Base-by-base conservation (phyloP, 2,888 invertebrate genomes). In the Agriopis marginaria region DNA sequence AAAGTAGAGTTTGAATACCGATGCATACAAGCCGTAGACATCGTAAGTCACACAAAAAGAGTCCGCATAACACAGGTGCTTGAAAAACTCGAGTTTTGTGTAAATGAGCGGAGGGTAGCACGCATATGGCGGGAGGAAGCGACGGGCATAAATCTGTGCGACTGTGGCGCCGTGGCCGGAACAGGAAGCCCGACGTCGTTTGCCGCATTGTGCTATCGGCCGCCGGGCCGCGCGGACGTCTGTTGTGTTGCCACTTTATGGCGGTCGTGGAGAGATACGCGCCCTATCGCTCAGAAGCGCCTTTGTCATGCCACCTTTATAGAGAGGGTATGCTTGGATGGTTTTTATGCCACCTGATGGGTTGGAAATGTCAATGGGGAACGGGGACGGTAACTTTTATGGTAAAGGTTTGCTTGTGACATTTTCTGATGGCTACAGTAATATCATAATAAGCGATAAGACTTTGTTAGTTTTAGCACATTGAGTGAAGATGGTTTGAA, bases 161-260 rank as follows among this genome's bases (percentile, higher is more conserved):
- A 90, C 90, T 77, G 91, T 91, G 90, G 91, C 91, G 90, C 90
- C 90, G 91, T 86, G 92, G 87, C 93, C 93, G 94, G 93, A 93
- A 93, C 77, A 88, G 94, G 94, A 94, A 92, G 92, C 85, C 88
- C 87, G 89, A 78, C 92, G 93, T 94, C 94, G 94, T 93, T 93
- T 93, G 93, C 91, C 93, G 91, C 93, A 94, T 93, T 94, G 94
- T 94, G 89, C 84, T 92, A 92, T 91, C 92, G 92, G 92, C 83
- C 88, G 90, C 77, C 88, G 87, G 89, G 89, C 92, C 88, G 89
- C 84, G 85, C 86, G 93, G 93, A 91, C 93, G 89, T 86, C 89
- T 86, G 91, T 90, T 92, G 88, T 92, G 86, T 84, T 83, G 81
- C 83, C 89, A 88, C 89, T 93, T 93, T 92, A 93, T 91, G 85